These are phyloP conservation scores for Rhagologus leucostigma DNA, from an alignment of 2,113 vertebrate genomes.

Conservation along the genomic window DNA sequence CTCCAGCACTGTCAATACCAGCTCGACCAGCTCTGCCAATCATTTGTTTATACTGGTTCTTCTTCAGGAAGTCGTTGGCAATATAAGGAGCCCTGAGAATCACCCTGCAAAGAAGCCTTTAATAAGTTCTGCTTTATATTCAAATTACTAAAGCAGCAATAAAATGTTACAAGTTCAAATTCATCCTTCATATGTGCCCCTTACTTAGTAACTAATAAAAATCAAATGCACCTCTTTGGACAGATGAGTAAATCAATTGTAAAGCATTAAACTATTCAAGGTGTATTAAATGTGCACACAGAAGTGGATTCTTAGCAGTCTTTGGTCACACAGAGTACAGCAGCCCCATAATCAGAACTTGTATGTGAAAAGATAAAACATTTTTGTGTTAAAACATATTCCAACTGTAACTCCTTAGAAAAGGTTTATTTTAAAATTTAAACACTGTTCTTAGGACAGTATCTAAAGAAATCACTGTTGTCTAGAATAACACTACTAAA, in stretches of 20 bases:
- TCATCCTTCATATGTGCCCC: background rate
- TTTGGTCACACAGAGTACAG: background rate
- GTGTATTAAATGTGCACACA: background rate
- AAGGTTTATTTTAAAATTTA: background rate
- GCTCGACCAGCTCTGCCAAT: conserved; percentile 92
- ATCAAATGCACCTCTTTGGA: background rate
- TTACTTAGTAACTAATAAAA: background rate
- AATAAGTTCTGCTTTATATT: background rate
- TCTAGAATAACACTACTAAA: background rate
- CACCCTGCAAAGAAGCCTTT: conserved; percentile 73
- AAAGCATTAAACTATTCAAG: background rate
- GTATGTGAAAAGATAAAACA: background rate
- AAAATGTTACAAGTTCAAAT: background rate
- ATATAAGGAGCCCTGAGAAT: conserved; percentile 93
- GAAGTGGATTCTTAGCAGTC: background rate
- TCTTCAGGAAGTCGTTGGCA: conserved; percentile 87
- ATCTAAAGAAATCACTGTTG: background rate
- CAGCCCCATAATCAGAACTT: background rate
- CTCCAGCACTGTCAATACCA: conserved; percentile 86
- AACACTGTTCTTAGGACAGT: background rate
- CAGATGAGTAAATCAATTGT: background rate
- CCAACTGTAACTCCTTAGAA: background rate
- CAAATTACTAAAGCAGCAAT: background rate
- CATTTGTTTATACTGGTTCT: conserved; percentile 96
- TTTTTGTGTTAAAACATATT: background rate